phyloP scores from a whole-genome alignment of 2,113 vertebrate species.

The Enhydra lutris region DNA sequence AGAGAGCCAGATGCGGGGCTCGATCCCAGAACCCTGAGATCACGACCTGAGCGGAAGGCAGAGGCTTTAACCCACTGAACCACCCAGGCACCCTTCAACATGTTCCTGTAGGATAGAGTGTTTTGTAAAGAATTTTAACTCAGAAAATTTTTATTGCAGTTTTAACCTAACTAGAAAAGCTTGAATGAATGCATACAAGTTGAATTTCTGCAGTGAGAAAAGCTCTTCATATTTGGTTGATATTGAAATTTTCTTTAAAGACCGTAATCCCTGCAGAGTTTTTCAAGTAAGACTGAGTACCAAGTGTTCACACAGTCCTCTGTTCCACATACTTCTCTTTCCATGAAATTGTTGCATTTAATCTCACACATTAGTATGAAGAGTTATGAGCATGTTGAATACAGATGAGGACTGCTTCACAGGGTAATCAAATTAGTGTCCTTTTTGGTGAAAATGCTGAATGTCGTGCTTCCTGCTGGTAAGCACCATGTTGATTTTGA shows the following conservation, averaged over 20 bases:
- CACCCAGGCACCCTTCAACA: not conserved
- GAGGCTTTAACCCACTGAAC: too few species aligned
- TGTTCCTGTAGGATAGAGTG: not conserved
- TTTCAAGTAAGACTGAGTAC: conserved; percentile 63
- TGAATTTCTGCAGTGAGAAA: conserved; percentile 36
- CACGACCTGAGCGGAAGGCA: too few species aligned
- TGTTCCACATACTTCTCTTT: conserved; percentile 73
- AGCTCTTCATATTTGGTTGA: conserved; percentile 20
- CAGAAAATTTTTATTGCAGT: conserved; percentile 32
- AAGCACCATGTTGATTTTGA: conserved; percentile 39
- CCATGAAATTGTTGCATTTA: conserved; percentile 61
- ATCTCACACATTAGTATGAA: conserved; percentile 59
- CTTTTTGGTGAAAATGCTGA: conserved; percentile 4
- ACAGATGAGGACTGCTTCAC: conserved; percentile 7
- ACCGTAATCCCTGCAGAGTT: conserved; percentile 44
- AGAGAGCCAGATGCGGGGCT: too few species aligned
- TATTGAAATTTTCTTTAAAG: conserved; percentile 17
- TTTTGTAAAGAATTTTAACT: not conserved
- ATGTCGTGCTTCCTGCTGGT: not conserved
- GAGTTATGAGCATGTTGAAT: conserved; percentile 59
- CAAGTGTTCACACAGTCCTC: conserved; percentile 66
- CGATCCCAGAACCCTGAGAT: too few species aligned
- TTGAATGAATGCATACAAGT: not conserved
- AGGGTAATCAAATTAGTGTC: conserved; percentile 25
- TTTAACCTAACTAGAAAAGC: conserved; percentile 51